A percentile compares a stretch with the other conserved stretches of the same genome.
These are phyloP conservation scores for Sebastes hubbsi DNA, from an alignment of 2,797 vertebrate genomes.

Conservation along the genomic window DNA sequence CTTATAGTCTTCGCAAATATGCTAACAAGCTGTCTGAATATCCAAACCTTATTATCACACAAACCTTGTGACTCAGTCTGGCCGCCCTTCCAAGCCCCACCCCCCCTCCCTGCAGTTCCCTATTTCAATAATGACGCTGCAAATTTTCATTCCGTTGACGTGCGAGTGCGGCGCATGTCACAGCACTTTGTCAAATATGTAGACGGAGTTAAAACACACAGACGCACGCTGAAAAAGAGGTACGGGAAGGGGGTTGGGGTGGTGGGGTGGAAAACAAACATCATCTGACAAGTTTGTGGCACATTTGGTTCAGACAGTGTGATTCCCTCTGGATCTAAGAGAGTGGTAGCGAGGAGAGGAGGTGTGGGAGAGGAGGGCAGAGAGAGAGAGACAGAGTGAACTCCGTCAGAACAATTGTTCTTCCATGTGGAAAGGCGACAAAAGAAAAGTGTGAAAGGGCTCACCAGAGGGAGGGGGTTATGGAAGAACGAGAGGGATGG, in stretches of 20 bases:
- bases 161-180: slow-evolving; percentile 47
- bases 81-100: neutral
- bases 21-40: slow-evolving; percentile 71
- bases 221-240: slow-evolving; percentile 38
- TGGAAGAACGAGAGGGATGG: slow-evolving; percentile 17
- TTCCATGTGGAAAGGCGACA: slow-evolving; percentile 83
- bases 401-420: slow-evolving; percentile 78
- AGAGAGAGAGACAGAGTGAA: slow-evolving; percentile 29
- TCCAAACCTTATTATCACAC: slow-evolving; percentile 67
- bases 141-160: slow-evolving; percentile 46
- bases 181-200: slow-evolving; percentile 71
- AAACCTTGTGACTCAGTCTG: slow-evolving; percentile 52
- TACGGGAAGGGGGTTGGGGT: neutral
- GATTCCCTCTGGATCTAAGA: slow-evolving; percentile 73
- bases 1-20: slow-evolving; percentile 54
- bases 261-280: slow-evolving; percentile 69
- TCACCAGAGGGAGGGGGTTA: slow-evolving; percentile 48
- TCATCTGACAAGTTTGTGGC: slow-evolving; percentile 77
- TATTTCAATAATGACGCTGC: slow-evolving; percentile 67
- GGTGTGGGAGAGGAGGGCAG: slow-evolving; percentile 45
- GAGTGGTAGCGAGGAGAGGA: slow-evolving; percentile 55
- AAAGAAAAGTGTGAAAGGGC: slow-evolving; percentile 71
- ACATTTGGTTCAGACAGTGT: slow-evolving; percentile 74
- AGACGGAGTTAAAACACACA: slow-evolving; percentile 68
- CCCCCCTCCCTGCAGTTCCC: slow-evolving; percentile 23